Percentiles rank a stretch among this genome's conserved stretches.
These are phyloP conservation scores for Ridgeia piscesae DNA, from an alignment of 1,140 invertebrate genomes.

Conservation along the genomic window DNA sequence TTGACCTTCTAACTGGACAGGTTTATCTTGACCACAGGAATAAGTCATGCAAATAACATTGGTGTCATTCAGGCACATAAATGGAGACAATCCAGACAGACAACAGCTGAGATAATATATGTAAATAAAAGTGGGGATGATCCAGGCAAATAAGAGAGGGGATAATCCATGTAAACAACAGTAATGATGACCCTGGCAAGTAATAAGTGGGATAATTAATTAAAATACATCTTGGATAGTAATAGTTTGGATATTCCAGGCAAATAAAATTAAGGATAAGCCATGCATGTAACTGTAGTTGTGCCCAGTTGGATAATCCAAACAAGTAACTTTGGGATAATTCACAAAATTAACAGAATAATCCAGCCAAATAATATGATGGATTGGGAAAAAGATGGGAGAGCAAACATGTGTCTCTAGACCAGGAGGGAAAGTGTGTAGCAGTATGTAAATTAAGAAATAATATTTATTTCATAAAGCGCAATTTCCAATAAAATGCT, in stretches of 20 bases:
- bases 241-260: neutral
- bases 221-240: neutral
- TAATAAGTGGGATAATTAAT: too few relatives aligned
- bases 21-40: neutral
- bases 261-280: neutral
- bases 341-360: too few relatives aligned
- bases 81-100: too few relatives aligned
- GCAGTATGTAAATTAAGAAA: too few relatives aligned
- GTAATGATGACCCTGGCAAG: neutral
- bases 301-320: too few relatives aligned
- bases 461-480: too few relatives aligned
- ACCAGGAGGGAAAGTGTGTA: neutral
- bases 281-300: neutral
- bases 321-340: too few relatives aligned
- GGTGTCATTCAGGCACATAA: neutral
- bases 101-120: neutral
- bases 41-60: neutral
- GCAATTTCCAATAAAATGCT: too few relatives aligned
- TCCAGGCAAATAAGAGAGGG: too few relatives aligned
- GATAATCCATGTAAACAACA: neutral
- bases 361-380: too few relatives aligned
- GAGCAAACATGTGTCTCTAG: neutral
- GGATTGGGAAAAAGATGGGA: neutral
- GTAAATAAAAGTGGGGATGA: neutral
- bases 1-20: neutral